Conservation (phyloP, 2,888 invertebrate species). For the Stenodera caucasica region DNA sequence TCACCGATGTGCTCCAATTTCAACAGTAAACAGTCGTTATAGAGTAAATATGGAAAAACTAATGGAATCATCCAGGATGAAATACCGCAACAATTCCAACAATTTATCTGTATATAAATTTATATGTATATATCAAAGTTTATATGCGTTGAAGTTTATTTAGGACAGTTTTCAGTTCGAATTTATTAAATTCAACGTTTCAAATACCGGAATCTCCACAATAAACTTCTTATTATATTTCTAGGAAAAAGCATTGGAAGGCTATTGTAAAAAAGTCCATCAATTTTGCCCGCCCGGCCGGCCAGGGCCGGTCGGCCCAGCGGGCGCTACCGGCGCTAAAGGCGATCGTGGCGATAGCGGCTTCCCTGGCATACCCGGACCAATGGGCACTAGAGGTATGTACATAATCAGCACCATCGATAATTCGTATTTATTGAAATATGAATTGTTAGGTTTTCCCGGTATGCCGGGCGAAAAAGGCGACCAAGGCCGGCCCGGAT, state of each 20-base stretch:
- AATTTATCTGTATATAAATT: not conserved
- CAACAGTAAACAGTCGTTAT: not conserved
- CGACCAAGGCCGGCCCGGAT: slow-evolving; percentile 69
- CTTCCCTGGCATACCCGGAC: slow-evolving; percentile 64
- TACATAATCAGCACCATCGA: slow-evolving; percentile 6
- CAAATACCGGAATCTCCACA: not conserved
- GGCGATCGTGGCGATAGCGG: slow-evolving; percentile 73
- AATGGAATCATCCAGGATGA: not conserved
- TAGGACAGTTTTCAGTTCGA: not conserved
- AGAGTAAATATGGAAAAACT: not conserved
- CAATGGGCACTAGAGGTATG: slow-evolving; percentile 57
- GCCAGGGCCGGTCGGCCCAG: slow-evolving; percentile 67
- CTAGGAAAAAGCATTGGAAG: slow-evolving; percentile 80
- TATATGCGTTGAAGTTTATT: not conserved
- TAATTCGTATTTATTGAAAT: too few species aligned
- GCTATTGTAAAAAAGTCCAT: slow-evolving; percentile 80
- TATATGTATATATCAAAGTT: not conserved
- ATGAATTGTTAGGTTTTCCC: slow-evolving; percentile 46
- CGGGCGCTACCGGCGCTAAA: slow-evolving; percentile 70
- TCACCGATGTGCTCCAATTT: not conserved
- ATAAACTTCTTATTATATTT: slow-evolving; percentile 39
- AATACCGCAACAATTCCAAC: too few species aligned
- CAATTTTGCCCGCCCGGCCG: slow-evolving; percentile 70
- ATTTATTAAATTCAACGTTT: not conserved
- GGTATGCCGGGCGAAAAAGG: slow-evolving; percentile 60